Evolutionary conservation across 2,888 invertebrate species (phyloP), one percentile per base, ranked within the genome.

Genomic region (Epinotia demarniana): DNA sequence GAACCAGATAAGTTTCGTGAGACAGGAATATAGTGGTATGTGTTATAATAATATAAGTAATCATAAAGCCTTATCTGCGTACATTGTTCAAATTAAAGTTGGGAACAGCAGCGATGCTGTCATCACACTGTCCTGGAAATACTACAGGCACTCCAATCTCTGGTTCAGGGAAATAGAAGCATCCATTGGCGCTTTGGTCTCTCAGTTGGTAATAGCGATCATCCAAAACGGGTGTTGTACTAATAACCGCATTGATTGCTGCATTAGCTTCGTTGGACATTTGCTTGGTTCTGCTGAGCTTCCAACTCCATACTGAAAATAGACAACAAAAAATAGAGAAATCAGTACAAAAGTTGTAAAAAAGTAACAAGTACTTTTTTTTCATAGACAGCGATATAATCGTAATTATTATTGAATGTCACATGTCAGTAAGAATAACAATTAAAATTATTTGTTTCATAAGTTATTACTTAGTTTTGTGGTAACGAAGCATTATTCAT

Each of bases 91-190:
- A 71, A 74, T 86, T 79, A 66, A 92, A 89, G 68, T 83, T 83
- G 2, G 78, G 46, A 0, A 87, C 82, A 39, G 84, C 87, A n/a
- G 80, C 53, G 2, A 89, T 77, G 62, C 61, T 81, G 0, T 82
- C 71, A n/a, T 89, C 85, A 77, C 91, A 92, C 62, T 83, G 83
- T 67, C 91, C 92, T 6, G 89, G 89, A 77, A 90, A 92, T 0
- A 84, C 80, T 0, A 92, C 91, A 0, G 87, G 86, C 0, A 84
- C 79, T 0, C 86, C 88, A n/a, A 80, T 72, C 3, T 82, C 81
- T 0, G 87, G 83, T 11, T 86, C 87, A 0, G 93, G 93, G 78
- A 79, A 89, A 80, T 88, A 92, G 87, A 92, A 92, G 78, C 93
- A 93, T 1, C 81, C 89, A 53, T 77, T 82, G 9, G 76, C 79